A percentile compares a stretch with the other conserved stretches of the same genome.
Conservation (phyloP, 2,888 invertebrate genomes). For the Spisula subtruncata region DNA sequence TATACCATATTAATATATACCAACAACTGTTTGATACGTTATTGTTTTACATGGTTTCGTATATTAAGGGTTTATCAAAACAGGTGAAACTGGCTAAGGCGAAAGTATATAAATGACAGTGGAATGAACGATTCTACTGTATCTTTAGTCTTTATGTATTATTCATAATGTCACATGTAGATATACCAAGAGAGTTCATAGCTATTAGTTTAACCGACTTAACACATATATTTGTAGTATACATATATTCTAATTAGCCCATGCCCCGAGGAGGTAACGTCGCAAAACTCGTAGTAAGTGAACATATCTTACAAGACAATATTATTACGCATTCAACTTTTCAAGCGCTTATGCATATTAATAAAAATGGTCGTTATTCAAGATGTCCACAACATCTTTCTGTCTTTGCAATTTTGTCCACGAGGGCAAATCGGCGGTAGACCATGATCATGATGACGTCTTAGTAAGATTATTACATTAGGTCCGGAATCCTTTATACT, state of each 20-base stretch:
- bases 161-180: too few relatives aligned
- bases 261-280: background rate
- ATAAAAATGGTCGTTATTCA: background rate
- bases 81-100: too few relatives aligned
- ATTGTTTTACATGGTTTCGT: too few relatives aligned
- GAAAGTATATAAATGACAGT: too few relatives aligned
- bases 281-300: background rate
- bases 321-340: background rate
- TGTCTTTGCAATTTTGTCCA: background rate
- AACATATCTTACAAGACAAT: background rate
- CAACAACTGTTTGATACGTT: too few relatives aligned
- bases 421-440: slow-evolving; percentile 2
- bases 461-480: slow-evolving; percentile 18
- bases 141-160: too few relatives aligned
- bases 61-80: too few relatives aligned
- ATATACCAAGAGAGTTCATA: background rate
- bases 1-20: too few relatives aligned
- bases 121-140: too few relatives aligned
- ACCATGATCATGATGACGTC: background rate
- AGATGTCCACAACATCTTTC: background rate
- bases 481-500: background rate
- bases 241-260: background rate
- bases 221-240: background rate
- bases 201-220: background rate
- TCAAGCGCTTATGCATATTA: background rate